phyloP scores from a whole-genome alignment of 2,797 vertebrate genomes.

The Malurus leucopterus region DNA sequence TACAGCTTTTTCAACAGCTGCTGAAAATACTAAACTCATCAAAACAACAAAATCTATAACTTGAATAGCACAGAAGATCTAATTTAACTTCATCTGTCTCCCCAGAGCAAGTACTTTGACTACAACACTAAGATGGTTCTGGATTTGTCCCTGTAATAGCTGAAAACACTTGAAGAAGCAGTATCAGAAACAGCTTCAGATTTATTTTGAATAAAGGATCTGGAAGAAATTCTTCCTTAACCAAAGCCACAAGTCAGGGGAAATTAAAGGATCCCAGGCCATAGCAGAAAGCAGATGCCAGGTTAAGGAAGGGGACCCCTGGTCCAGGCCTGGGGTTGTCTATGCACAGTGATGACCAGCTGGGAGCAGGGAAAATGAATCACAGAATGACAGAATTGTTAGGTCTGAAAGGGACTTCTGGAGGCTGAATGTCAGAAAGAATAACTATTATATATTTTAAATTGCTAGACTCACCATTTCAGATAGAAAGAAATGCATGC shows the following conservation, averaged over 20 bases:
- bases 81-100: background rate
- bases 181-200: background rate
- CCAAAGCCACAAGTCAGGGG: background rate
- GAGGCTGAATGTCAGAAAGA: background rate
- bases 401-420: background rate
- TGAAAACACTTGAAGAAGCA: background rate
- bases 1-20: background rate
- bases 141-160: background rate
- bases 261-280: background rate
- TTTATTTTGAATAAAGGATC: background rate
- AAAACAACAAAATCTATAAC: background rate
- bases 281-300: background rate
- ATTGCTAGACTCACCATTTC: background rate
- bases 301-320: background rate
- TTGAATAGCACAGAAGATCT: background rate
- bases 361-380: background rate
- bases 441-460: background rate
- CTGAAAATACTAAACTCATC: background rate
- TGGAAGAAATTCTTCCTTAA: background rate
- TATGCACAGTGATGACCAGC: fast-evolving
- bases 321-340: background rate
- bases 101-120: background rate
- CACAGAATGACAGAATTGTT: background rate
- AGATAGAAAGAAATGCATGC: background rate
- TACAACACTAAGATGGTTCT: background rate